These are phyloP conservation scores for Machimus rusticus DNA, from an alignment of 2,888 invertebrate species.

Conservation along the genomic window DNA sequence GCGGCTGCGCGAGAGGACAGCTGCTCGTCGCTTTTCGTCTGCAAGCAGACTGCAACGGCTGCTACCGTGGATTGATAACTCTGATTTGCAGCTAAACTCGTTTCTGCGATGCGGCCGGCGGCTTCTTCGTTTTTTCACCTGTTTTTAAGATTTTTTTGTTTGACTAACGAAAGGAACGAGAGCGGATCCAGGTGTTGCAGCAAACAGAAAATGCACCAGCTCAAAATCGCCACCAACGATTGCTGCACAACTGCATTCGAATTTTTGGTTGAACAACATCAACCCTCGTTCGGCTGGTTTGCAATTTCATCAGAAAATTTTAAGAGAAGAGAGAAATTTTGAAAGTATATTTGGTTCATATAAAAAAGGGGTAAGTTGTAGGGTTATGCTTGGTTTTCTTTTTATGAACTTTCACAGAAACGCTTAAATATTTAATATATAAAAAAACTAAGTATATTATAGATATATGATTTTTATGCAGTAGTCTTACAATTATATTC, in stretches of 20 bases:
- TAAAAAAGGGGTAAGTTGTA: not conserved
- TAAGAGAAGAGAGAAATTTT: conserved; percentile 16
- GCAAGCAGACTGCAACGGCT: not conserved
- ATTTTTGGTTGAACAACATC: not conserved
- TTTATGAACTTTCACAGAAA: no score
- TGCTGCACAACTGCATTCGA: not conserved
- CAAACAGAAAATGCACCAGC: not conserved
- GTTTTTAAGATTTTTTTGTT: not conserved
- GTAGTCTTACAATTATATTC: no score
- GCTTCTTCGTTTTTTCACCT: not conserved
- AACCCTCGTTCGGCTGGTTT: not conserved
- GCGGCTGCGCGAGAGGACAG: not conserved
- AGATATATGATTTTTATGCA: no score
- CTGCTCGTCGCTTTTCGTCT: conserved; percentile 22
- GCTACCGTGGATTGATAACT: not conserved
- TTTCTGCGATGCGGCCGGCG: not conserved
- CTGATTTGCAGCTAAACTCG: not conserved
- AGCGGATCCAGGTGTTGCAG: not conserved
- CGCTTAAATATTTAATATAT: not conserved
- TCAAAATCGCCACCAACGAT: not conserved
- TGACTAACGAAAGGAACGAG: not conserved
- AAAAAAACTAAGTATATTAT: not conserved
- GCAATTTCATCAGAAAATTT: not conserved
- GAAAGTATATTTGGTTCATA: not conserved
- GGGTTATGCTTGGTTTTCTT: not conserved